Base-by-base conservation (phyloP, 1,140 invertebrate species). In the Drosophila prosaltans region DNA sequence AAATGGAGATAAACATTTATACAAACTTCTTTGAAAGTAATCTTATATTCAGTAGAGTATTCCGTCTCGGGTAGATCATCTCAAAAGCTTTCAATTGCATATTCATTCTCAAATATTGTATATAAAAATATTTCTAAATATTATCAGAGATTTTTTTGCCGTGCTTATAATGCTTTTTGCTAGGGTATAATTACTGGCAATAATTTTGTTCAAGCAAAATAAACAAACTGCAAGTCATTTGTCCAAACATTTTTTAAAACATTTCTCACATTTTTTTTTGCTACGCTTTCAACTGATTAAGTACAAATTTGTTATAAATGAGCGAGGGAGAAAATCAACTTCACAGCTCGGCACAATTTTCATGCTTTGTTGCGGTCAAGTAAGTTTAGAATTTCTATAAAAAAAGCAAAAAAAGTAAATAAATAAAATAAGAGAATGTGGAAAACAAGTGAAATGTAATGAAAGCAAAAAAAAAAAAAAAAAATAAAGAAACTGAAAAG, bases 341-440 rank as follows among this genome's bases (percentile, higher is more conserved):
- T 9, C 26, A 21, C 45, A 51, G 8, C 45, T 51, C 69, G 69
- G 69, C 73, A 76, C 69, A 72, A 69, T 76, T 76, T 78, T 51
- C 36, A 41, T 69, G 76, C 72, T 75, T 72, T 76, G 73, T 76
- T 79, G 76, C 69, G 76, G 73, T 79, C 76, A 76, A 79, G 65
- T 59, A 69, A 79, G 65, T 79, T 68, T 43, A 69, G 69, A 76
- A 76, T 79, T 72, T 59, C 36, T 59, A 40, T 59, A 39, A 16
- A 59, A 65, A 69, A 45, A 63, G 39, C n/a, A 36, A 39, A 54
- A 61, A 28, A 64, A 63, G n/a, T 59, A 39, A 32, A 59, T 55
- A 69, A 45, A 60, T 32, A 30, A 59, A 24, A 54, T 55, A 28
- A 64, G 55, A 69, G 48, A 40, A 67, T 67, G 64, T 40, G 30